Conservation (phyloP, 53 echinoderm and acorn worm genomes). For the Mesocentrotus franciscanus region DNA sequence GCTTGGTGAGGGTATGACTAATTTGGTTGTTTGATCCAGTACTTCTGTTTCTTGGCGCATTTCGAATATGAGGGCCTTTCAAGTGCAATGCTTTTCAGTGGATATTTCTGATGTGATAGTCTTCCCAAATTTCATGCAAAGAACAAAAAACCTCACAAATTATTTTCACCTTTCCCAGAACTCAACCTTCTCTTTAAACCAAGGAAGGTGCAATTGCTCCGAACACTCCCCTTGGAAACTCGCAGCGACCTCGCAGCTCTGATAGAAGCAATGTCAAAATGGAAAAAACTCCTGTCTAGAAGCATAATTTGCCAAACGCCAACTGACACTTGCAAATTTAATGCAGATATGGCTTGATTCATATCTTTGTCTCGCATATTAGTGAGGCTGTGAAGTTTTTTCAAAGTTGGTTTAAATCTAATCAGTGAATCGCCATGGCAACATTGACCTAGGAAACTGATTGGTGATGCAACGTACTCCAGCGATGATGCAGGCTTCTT, state of each 20-base stretch:
- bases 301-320: constrained; percentile 12
- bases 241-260: not conserved
- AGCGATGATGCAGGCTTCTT: not conserved
- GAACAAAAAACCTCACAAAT: no score
- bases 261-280: not conserved
- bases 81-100: no score
- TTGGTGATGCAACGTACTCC: not conserved
- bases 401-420: not conserved
- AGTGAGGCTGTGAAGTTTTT: not conserved
- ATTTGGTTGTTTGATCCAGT: no score
- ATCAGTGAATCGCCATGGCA: not conserved
- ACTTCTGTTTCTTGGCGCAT: no score
- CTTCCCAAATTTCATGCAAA: no score
- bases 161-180: no score
- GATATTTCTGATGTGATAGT: no score
- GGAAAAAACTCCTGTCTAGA: not conserved
- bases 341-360: not conserved
- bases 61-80: no score
- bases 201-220: no score
- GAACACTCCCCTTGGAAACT: not conserved
- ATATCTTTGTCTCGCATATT: constrained; percentile 24
- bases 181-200: no score
- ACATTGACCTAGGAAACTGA: constrained; percentile 2
- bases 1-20: no score
- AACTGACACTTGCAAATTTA: constrained; percentile 48